Percentiles rank a stretch among this genome's conserved stretches.
Conservation (phyloP, 2,113 vertebrate species). For the Larimichthys polyactis region DNA sequence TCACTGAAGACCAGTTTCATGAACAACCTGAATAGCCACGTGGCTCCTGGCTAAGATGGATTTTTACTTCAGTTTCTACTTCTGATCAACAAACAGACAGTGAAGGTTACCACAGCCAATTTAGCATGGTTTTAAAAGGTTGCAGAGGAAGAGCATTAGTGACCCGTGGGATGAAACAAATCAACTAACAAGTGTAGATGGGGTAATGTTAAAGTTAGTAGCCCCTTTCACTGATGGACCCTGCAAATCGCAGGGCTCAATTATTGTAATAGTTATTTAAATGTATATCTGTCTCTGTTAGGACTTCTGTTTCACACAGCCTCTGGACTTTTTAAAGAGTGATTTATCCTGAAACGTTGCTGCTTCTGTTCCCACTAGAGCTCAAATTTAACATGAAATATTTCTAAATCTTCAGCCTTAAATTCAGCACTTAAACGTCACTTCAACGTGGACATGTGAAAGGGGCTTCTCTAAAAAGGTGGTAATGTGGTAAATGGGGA, state of each 20-base stretch:
- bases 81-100: background rate
- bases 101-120: slow-evolving; percentile 11
- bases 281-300: background rate
- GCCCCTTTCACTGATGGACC: slow-evolving; percentile 26
- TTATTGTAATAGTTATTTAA: background rate
- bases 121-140: background rate
- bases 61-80: slow-evolving; percentile 30
- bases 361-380: background rate
- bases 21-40: background rate
- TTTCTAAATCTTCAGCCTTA: background rate
- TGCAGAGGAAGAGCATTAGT: slow-evolving; percentile 20
- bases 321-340: background rate
- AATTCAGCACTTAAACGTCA: background rate
- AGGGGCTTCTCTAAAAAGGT: slow-evolving; percentile 25
- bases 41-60: slow-evolving; percentile 22
- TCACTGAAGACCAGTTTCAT: background rate
- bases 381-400: background rate
- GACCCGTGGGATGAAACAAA: slow-evolving; percentile 12
- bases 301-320: background rate
- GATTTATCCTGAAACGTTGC: background rate
- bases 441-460: slow-evolving; percentile 17
- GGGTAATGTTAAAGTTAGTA: background rate
- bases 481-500: background rate
- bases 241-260: background rate
- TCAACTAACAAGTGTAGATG: background rate